Percentiles rank a stretch among this genome's conserved stretches.
Conservation (phyloP, 1,140 invertebrate genomes). For the Papilio polyxenes region DNA sequence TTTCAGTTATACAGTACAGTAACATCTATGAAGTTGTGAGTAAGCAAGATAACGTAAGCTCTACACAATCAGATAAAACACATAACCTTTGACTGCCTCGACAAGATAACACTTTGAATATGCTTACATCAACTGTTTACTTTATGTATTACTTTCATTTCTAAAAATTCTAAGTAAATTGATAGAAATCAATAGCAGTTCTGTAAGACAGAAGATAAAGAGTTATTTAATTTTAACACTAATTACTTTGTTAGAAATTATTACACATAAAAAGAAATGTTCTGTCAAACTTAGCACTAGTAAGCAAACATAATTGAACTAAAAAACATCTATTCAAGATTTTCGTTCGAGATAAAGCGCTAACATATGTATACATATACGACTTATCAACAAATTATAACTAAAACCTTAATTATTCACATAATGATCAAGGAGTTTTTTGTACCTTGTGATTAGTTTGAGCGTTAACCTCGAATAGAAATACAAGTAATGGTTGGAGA, state of each 20-base stretch:
- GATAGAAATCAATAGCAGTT: no score
- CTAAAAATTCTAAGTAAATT: no score
- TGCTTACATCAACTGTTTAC: not conserved
- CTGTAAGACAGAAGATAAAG: no score
- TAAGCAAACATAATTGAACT: no score
- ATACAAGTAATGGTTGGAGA: slow-evolving; percentile 46
- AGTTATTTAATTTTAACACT: no score
- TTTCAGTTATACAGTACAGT: not conserved
- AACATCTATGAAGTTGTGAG: not conserved
- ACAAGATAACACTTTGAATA: not conserved
- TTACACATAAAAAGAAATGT: no score
- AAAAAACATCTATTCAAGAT: no score
- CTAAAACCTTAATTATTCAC: not conserved
- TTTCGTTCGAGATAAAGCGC: no score
- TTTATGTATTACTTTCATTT: not conserved
- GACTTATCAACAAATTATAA: no score
- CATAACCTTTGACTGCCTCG: not conserved
- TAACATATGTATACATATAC: no score
- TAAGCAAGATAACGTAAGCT: not conserved
- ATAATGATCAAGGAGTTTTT: not conserved
- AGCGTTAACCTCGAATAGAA: slow-evolving; percentile 45
- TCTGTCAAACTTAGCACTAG: no score
- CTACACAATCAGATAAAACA: not conserved
- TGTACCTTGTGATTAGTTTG: not conserved
- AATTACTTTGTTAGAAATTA: no score